Conservation (phyloP, 2,113 vertebrate genomes). For the Eidolon helvum region DNA sequence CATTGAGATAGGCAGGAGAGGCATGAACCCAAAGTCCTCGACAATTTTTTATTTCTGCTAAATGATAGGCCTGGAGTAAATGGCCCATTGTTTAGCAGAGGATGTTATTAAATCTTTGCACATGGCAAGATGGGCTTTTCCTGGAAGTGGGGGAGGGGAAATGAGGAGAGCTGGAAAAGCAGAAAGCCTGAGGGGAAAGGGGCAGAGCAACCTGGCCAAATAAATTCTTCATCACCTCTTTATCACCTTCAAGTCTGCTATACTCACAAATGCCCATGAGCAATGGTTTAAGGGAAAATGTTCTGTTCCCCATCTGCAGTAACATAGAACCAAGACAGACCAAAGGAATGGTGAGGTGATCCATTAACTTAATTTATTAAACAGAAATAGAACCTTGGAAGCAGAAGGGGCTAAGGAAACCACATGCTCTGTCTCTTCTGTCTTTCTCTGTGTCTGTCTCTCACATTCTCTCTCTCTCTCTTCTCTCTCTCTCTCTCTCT, state of each 20-base stretch:
- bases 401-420: not conserved
- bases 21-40: not conserved
- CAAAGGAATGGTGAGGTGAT: not conserved
- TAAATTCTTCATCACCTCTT: not conserved
- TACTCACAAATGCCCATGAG: not conserved
- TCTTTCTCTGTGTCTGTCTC: not conserved
- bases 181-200: not conserved
- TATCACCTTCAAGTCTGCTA: not conserved
- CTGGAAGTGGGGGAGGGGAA: accelerated
- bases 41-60: not conserved
- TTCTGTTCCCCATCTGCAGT: not conserved
- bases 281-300: not conserved
- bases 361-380: not conserved
- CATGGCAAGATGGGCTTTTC: not conserved
- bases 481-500: not conserved
- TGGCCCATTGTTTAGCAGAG: not conserved
- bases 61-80: not conserved
- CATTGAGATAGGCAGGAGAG: not conserved
- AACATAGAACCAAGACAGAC: not conserved
- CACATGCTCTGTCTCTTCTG: not conserved
- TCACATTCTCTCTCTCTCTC: not conserved
- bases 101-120: not conserved
- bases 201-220: not conserved
- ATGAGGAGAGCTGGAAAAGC: not conserved
- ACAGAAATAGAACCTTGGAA: not conserved